Base-by-base conservation (phyloP, 2,888 invertebrate species). In the Melikaiella ostensackeni region DNA sequence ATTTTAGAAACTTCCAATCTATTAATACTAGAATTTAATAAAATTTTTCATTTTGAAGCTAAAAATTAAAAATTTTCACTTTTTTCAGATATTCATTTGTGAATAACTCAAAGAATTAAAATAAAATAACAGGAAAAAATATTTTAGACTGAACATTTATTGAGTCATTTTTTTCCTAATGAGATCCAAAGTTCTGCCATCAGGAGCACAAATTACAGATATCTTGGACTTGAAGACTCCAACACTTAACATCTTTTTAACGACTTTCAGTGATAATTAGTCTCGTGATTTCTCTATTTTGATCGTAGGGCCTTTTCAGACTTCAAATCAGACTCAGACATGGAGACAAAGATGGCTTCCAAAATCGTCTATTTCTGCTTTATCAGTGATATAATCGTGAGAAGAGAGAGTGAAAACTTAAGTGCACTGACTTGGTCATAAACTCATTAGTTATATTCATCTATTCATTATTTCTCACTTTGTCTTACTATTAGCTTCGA, bases 231-330 rank as follows among this genome's bases (percentile, higher is more conserved):
- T 70, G 24, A 50, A 70, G 30, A 50, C 50, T 70, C n/a, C 2
- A 27, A n/a, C 19, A 27, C 46, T 30, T 70, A 70, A 70, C 50
- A 70, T 9, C n/a, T 50, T 50, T 70, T 70, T 70, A 70, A 70
- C 30, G 70, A 70, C 46, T 9, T 30, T 70, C 11, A 70, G 46
- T 66, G n/a, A 57, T 16, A 57, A 57, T 57, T 57, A n/a, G 46
- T 70, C 19, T 30, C 5, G 9, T 24, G 38, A 19, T 46, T 66
- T 42, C 42, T 66, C 9, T n/a, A 70, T 50, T 63, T 63, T 35
- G n/a, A 63, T 19, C 19, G 19, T 3, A 33, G 13, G 21, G n/a
- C 19, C n/a, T 16, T 30, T 2, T 35, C 21, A 4, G 30, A n/a
- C 42, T 16, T 16, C 6, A 30, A 50, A 30, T n/a, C 50, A 50